Evolutionary conservation across 2,113 vertebrate species (phyloP), one percentile per base, ranked within the genome.

Genomic region (Tretioscincus oriximinensis): DNA sequence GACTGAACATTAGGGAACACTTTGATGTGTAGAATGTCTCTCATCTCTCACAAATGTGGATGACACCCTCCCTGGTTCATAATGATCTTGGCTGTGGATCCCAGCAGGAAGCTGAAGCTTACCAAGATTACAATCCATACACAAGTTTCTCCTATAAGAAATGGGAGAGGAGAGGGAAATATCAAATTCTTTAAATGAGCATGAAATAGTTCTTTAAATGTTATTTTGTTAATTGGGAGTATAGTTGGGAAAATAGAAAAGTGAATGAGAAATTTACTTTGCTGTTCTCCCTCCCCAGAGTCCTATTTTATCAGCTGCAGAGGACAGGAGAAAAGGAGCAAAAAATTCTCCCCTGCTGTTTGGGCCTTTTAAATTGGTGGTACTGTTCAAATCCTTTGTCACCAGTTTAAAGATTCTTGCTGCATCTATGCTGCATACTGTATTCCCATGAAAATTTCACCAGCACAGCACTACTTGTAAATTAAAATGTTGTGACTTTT

Each of bases 121-220:
- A 22, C 18, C 74, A 64, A 45, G 58, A 77, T 3, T 16, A 51
- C 29, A 80, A 68, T 63, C 18, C 63, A 22, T 0, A 1, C 45
- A 0, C 28, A 83, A 76, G 4, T 78, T 85, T 78, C 84, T 82
- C 68, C 0, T 69, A 45, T 84, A 69, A 75, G 78, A 82, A 80
- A 76, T 61, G 73, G 76, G 65, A 16, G 10, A 7, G 47, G 14
- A 49, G 35, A 28, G 28, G 8, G 22, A 5, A 21, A 5, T 28
- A 47, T 79, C 83, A 87, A 82, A 89, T 85, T 87, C 63, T 78
- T 74, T 51, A 83, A 0, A 14, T 72, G 84, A 0, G 76, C 78
- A 87, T 88, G 84, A 84, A 86, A 90, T 66, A 90, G 74, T 87
- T 90, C 84, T 92, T 92, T 92, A 82, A 85, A 86, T 84, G 47